Evolutionary conservation across 2,888 invertebrate genomes (phyloP), one percentile per base, ranked within the genome.

Genomic region (Sinotaia quadrata): DNA sequence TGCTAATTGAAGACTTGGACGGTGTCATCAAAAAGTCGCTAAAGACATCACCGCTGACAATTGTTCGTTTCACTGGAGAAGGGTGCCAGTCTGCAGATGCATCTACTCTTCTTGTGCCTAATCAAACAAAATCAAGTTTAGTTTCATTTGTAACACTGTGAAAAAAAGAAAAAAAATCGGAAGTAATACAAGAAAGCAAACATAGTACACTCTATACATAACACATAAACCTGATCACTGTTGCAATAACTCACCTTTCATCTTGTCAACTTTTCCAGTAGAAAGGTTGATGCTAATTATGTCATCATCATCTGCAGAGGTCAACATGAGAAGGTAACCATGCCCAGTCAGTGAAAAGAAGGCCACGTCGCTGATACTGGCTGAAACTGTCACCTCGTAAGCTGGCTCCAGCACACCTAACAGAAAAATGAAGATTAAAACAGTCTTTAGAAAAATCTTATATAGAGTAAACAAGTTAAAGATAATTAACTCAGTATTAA

Each of bases 1-100:
- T 92, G 86, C 93, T 92, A 36, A 93, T 89, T 18, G 93, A 92
- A 78, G 92, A 92, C 82, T 91, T 91, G 66, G 93, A 92, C 1
- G 93, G 92, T 44, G 93, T 92, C 72, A 93, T 92, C 90, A 94
- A 91, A 86, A 91, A 93, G 81, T 92, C 92, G 52, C 93, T 93
- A 86, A 93, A 93, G 59, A 92, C 89, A 70, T 93, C 92, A 75
- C 93, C 92, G 69, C 91, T 91, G 71, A 91, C 91, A 75, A 93
- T 92, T 56, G 92, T 91, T 79, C 93, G 92, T 21, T 92, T 91
- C 81, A 91, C 91, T 68, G 90, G 91, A 92, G 93, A 93, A 90
- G 62, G 65, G 18, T 68, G 67, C 69, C 73, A 69, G 24, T 60
- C 49, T 2, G 34, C 29, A 4, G 69, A 67, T 2, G 65, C 47